Base-by-base conservation (phyloP, 2,797 vertebrate species). In the Scolopax rusticola region DNA sequence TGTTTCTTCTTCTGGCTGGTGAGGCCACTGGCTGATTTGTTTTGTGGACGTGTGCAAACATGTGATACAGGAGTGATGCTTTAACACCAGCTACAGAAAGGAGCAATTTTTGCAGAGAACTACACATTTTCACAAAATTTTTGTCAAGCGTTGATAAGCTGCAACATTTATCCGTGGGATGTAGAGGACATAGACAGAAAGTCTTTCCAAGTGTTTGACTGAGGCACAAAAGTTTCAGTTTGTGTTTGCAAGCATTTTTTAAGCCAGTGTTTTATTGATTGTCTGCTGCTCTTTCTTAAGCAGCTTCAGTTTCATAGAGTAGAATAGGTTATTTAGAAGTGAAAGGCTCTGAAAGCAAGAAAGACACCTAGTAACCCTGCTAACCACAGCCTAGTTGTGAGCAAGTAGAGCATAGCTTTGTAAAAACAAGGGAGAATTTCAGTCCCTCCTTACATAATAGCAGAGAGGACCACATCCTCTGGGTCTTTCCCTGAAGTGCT, bases 331-430 rank as follows among this genome's bases (percentile, higher is more conserved):
- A 43, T 71, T 79, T 63, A 36, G 61, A 36, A 79, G 40, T 48
- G n/a, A 56, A 85, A 41, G 17, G 15, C 32, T 89, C 11, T 77
- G 43, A 70, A 77, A 67, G 24, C 43, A 68, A 68, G 48, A 45
- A 36, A 25, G 20, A 21, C 18, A 32, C 57, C 11, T 50, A 33
- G 18, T 36, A 32, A 61, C 41, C 23, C n/a, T 54, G 59, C 65
- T 77, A 61, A 36, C 24, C 12, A 33, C 15, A 85, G 59, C 5
- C 11, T 89, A 9, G 32, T 41, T 67, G 17, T 40, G 20, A 40
- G 30, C 5, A 40, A 50, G 40, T 27, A 50, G 7, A 1, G 2
- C 54, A 18, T 57, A 57, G 15, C 0, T 0, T n/a, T 74, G 7
- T 23, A 60, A 68, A 28, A 84, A 21, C 21, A n/a, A 43, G 23